These are phyloP conservation scores for Eidolon dupreanum DNA, from an alignment of 2,797 vertebrate species.

Conservation along the genomic window DNA sequence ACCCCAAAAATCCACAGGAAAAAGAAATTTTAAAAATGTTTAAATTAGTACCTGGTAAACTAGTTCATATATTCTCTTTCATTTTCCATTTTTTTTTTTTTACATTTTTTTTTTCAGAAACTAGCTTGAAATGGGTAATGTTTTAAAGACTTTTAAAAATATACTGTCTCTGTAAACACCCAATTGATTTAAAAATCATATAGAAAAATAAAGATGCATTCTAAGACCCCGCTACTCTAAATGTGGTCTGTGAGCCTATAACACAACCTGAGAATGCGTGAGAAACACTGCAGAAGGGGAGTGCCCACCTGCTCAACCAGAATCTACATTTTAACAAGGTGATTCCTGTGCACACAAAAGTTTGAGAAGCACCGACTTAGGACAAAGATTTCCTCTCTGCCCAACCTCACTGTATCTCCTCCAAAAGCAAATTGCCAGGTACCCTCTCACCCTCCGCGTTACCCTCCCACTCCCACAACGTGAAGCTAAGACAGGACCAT, in stretches of 20 bases:
- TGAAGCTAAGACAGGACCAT: neutral
- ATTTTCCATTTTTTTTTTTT: neutral
- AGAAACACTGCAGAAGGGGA: no score
- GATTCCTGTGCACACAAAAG: neutral
- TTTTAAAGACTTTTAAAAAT: neutral
- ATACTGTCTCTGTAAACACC: neutral
- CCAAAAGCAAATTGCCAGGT: neutral
- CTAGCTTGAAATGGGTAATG: neutral
- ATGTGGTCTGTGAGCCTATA: neutral
- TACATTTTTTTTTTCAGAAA: neutral
- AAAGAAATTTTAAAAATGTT: neutral
- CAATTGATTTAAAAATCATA: neutral
- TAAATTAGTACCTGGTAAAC: neutral
- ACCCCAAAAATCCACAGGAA: neutral
- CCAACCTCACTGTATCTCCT: neutral
- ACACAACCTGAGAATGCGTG: fast-evolving
- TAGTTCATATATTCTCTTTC: neutral
- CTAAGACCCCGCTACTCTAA: neutral
- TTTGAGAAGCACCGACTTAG: neutral
- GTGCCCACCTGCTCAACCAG: neutral
- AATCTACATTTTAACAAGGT: neutral
- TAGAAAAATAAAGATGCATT: neutral
- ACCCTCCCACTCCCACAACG: neutral
- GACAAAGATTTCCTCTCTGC: neutral
- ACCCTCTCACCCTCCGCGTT: neutral